Evolutionary conservation across 1,140 invertebrate genomes (phyloP).

Genomic region (Tetraneura akinire): DNA sequence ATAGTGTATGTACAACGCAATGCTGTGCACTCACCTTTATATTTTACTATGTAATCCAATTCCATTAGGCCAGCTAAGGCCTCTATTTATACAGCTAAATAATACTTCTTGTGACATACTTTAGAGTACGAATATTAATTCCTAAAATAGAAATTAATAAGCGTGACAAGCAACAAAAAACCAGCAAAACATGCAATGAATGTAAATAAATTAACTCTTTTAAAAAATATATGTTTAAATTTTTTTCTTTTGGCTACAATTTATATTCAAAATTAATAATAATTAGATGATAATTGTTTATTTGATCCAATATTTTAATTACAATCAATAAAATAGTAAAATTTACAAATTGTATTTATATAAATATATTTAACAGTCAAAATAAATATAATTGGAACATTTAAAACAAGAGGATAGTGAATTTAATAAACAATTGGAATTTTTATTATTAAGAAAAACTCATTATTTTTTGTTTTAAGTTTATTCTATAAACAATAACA

Average conservation of each 20-base stretch:
- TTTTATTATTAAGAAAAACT: background rate
- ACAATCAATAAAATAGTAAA: conserved; percentile 12
- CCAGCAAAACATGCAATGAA: conserved; percentile 50
- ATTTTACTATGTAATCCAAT: conserved; percentile 48
- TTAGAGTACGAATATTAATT: conserved; percentile 48
- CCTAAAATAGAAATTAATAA: conserved; percentile 52
- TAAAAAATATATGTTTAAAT: background rate
- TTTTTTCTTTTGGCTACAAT: background rate
- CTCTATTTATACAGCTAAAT: conserved; percentile 51
- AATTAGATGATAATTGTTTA: background rate
- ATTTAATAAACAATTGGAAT: background rate
- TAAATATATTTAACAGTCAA: conserved; percentile 6
- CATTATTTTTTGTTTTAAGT: background rate
- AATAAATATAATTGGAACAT: background rate
- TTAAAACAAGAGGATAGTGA: background rate
- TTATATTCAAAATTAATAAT: background rate
- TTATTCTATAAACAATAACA: conserved; percentile 25
- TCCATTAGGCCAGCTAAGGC: conserved; percentile 48
- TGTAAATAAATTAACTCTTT: conserved; percentile 43
- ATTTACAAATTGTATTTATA: background rate
- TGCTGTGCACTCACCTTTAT: conserved; percentile 50
- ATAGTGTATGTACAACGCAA: conserved; percentile 47
- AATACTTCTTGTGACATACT: conserved; percentile 49
- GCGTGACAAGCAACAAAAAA: conserved; percentile 51
- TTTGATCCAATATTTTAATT: conserved; percentile 24